Evolutionary conservation across 1,140 invertebrate genomes (phyloP), one percentile per base, ranked within the genome.

Genomic region (Pectinophora gossypiella): DNA sequence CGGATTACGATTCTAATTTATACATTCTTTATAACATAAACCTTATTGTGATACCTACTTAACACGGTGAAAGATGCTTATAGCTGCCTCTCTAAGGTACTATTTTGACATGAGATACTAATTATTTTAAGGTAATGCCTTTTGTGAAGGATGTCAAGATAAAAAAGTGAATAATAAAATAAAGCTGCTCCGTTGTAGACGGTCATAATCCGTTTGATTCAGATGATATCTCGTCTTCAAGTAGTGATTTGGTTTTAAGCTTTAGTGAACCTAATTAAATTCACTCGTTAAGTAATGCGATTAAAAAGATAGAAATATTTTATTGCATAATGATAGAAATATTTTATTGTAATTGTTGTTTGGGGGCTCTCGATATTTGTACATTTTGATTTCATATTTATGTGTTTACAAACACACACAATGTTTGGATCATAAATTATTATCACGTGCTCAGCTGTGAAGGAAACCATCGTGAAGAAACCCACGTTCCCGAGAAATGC

Each of bases 101-200:
- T 85, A 77, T 85, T 85, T 82, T 85, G 81, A 85, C 78, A 82
- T 70, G 59, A 59, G 63, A 69, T 69, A 69, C 75, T 75, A 82
- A 82, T 84, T 82, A 82, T 80, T 82, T 76, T 73, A 71, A 68
- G 55, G 68, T 77, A 75, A 80, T 68, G 54, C 70, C 72, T 70
- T 80, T 78, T 75, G 66, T 71, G 59, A 58, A 56, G 49, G 50
- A 51, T 53, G 46, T 63, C 59, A 47, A 57, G 50, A 49, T 59
- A 65, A 64, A 62, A 61, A 70, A 70, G 50, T 42, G 49, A 57
- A 54, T 56, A 65, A 60, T 64, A 54, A 65, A 50, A 52, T 54
- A 64, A 68, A 68, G 62, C 59, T 64, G 47, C 54, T 56, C 27
- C 23, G 55, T 42, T 61, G 57, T 65, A 56, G 59, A 63, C 46